These are phyloP conservation scores for Corythornis vintsioides DNA, from an alignment of 2,113 vertebrate species.

Conservation along the genomic window DNA sequence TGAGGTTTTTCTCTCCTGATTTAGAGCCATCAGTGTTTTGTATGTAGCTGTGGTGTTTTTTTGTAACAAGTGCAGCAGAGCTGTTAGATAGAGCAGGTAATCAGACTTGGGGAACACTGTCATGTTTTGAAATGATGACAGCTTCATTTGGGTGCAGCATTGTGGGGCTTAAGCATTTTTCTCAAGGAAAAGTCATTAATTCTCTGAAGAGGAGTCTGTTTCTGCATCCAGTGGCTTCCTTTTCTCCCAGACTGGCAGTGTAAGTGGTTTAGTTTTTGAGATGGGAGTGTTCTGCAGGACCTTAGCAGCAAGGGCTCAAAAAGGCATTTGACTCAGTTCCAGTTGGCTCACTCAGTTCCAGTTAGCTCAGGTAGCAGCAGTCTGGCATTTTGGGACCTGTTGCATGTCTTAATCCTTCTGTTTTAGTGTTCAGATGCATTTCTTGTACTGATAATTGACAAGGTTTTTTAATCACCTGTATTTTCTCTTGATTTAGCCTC, in stretches of 20 bases:
- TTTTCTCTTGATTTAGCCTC: conserved; percentile 76
- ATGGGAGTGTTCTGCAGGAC: not conserved
- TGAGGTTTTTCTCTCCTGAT: not conserved
- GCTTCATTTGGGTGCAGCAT: not conserved
- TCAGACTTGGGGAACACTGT: not conserved
- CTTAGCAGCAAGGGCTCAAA: not conserved
- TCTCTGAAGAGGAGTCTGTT: not conserved
- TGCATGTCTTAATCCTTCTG: not conserved
- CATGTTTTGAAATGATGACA: not conserved
- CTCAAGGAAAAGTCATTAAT: not conserved
- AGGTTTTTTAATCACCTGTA: not conserved
- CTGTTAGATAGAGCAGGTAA: not conserved
- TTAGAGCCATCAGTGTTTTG: not conserved
- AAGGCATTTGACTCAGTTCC: not conserved
- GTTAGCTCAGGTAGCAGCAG: not conserved
- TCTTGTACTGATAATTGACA: not conserved
- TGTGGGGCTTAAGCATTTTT: not conserved
- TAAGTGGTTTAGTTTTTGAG: not conserved
- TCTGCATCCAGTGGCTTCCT: not conserved
- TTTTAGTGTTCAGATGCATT: not conserved
- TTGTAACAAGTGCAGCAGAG: not conserved
- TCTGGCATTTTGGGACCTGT: not conserved
- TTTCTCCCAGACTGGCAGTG: not conserved
- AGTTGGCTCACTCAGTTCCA: not conserved
- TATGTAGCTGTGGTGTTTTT: not conserved